These are phyloP conservation scores for Rhynchonema sp. DNA, from an alignment of 2,888 invertebrate species.

Conservation along the genomic window DNA sequence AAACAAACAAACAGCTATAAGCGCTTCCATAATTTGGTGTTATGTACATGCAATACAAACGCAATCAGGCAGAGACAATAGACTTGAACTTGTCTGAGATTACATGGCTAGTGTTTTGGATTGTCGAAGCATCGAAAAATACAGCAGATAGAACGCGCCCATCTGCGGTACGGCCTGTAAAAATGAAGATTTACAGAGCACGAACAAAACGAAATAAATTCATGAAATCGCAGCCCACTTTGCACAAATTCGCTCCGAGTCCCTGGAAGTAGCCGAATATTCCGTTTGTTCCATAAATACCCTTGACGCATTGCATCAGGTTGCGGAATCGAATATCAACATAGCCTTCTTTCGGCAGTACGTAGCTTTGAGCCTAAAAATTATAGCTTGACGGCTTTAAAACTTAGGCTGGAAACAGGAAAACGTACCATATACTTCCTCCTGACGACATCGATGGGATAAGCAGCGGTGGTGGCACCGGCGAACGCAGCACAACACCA, in stretches of 20 bases:
- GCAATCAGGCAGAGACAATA: neutral
- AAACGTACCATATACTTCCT: conserved; percentile 5
- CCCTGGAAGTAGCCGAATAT: neutral
- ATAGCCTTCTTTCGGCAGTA: conserved; percentile 2
- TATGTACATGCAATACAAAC: too few relatives aligned
- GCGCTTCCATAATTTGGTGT: too few relatives aligned
- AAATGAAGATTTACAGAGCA: too few relatives aligned
- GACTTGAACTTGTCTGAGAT: neutral
- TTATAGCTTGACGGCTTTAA: neutral
- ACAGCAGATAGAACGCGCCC: too few relatives aligned
- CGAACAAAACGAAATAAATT: neutral
- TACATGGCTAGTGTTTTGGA: neutral
- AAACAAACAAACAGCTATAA: too few relatives aligned
- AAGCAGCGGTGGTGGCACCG: neutral
- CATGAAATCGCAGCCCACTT: too few relatives aligned
- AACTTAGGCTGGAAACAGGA: too few relatives aligned
- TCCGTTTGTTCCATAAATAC: neutral
- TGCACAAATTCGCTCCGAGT: neutral
- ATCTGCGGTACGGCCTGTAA: too few relatives aligned
- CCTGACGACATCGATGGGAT: conserved; percentile 4
- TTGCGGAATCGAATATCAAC: conserved; percentile 3
- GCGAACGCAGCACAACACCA: neutral
- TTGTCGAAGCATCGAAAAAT: too few relatives aligned
- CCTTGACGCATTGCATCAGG: neutral
- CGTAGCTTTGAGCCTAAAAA: conserved; percentile 5